These are phyloP conservation scores for Pseudochirops cupreus DNA, from an alignment of 2,797 vertebrate species.

Conservation along the genomic window DNA sequence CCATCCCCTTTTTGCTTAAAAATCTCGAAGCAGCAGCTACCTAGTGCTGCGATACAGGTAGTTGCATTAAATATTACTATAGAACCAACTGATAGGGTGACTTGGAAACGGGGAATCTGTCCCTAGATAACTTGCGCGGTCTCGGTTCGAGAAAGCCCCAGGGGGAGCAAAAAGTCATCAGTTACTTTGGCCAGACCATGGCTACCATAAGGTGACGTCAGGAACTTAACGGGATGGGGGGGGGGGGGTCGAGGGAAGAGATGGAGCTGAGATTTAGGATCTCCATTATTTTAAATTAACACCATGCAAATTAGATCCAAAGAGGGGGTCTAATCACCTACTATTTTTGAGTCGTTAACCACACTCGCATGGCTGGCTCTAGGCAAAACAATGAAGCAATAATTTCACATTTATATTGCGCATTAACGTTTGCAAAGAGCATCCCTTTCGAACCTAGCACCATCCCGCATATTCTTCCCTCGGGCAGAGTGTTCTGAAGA, in stretches of 20 bases:
- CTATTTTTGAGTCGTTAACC: conserved; percentile 2
- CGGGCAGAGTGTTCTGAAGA: conserved; percentile 16
- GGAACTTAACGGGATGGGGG: not conserved
- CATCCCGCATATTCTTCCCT: not conserved
- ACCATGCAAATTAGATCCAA: conserved; percentile 5
- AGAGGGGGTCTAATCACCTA: not conserved
- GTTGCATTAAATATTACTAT: not conserved
- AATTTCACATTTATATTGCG: not conserved
- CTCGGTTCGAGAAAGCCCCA: not conserved
- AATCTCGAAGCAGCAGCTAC: not conserved
- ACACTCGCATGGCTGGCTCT: not conserved
- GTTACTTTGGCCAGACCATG: not conserved
- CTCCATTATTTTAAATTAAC: conserved; percentile 7
- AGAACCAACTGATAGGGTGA: not conserved
- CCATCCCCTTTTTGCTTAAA: not conserved
- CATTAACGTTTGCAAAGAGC: not conserved
- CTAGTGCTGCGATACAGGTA: not conserved
- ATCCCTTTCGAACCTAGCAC: not conserved
- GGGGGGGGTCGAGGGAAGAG: not conserved
- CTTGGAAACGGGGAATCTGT: not conserved
- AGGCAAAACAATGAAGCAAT: not conserved
- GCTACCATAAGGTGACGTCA: not conserved
- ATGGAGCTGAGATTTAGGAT: not conserved
- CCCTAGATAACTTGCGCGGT: not conserved
- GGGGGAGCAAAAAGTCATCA: conserved; percentile 15